Base-by-base conservation (phyloP, 2,888 invertebrate genomes). In the Acronicta aceris region DNA sequence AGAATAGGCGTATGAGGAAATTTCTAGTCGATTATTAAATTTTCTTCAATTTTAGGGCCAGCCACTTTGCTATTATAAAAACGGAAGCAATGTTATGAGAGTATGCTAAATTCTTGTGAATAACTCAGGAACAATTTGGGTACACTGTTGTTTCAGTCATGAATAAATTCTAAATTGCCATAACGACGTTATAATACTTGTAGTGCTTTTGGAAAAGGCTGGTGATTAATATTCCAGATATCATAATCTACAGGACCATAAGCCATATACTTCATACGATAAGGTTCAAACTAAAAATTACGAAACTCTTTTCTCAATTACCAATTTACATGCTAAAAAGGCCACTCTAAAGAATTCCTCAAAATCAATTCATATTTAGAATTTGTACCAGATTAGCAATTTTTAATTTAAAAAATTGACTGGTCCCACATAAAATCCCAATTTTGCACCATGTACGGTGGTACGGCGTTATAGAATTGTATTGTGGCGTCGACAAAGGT, bases 21-120 rank as follows among this genome's bases (percentile, higher is more conserved):
- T 65, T 70, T 61, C 59, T 55, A 43, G 71, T 64, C 64, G 74
- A 75, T 77, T 77, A 75, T 75, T 77, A 77, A 70, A 77, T 77
- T 75, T 75, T 66, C 78, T 65, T 56, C 66, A 64, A 74, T 57
- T 75, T 74, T 77, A 54, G 50, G 74, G 61, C 56, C 57, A 46
- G 42, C 48, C 54, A 54, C 69, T 50, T 43, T 21, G 43, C 48
- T 56, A 67, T 63, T 74, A 72, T 67, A 67, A 72, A 73, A 74
- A 76, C 68, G 73, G 76, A 72, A 76, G 69, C 36, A 45, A 56
- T 42, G 46, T 65, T 65, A 75, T 53, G 75, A 65, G 65, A 51
- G 71, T 71, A 60, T 65, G 59, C 71, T 41, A 74, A 74, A 71
- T 58, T 71, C 60, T 65, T 10, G 38, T 71, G 57, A 65, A 62